These are phyloP conservation scores for Bos javanicus DNA, from an alignment of 2,113 vertebrate genomes.

Conservation along the genomic window DNA sequence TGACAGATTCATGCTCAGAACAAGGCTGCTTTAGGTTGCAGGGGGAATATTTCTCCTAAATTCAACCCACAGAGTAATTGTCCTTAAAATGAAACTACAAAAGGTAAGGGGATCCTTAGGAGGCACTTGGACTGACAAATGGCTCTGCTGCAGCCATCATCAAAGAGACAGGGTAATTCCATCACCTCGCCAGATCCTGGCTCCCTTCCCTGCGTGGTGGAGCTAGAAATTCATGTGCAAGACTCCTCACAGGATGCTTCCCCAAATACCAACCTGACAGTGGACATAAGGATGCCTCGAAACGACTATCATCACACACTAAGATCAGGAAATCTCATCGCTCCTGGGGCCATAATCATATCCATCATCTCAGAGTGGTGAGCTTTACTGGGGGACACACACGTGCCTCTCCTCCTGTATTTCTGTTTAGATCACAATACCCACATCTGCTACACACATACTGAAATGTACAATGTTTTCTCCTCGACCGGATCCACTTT, in stretches of 20 bases:
- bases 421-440: neutral
- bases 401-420: neutral
- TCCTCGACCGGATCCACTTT: neutral
- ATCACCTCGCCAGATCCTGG: neutral
- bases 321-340: neutral
- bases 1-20: neutral
- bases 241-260: neutral
- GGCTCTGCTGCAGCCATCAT: neutral
- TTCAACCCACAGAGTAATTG: slow-evolving; percentile 24
- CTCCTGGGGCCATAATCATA: neutral
- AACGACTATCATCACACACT: neutral
- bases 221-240: neutral
- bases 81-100: slow-evolving; percentile 12
- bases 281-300: neutral
- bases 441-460: neutral
- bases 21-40: neutral
- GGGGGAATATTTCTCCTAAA: slow-evolving; percentile 30
- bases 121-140: neutral
- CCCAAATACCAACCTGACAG: neutral
- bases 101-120: slow-evolving; percentile 9
- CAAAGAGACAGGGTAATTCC: neutral
- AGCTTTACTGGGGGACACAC: neutral
- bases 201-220: fast-evolving
- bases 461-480: neutral
- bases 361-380: neutral